Conservation (phyloP, 2,797 vertebrate species). For the Anguilla anguilla region DNA sequence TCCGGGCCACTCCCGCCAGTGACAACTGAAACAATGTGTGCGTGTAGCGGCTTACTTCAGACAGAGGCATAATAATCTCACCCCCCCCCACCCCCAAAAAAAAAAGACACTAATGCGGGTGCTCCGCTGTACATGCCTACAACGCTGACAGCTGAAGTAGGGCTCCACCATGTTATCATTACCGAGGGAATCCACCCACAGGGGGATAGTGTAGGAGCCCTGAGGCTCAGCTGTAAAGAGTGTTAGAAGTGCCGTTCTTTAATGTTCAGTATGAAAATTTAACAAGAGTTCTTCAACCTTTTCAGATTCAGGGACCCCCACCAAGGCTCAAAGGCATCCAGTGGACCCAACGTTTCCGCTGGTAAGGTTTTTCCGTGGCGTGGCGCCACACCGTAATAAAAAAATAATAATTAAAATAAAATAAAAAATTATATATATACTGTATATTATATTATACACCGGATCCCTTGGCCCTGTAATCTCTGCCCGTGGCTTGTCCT, state of each 20-base stretch:
- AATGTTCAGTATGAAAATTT: not conserved
- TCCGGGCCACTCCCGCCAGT: not conserved
- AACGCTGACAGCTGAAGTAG: not conserved
- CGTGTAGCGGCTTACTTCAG: not conserved
- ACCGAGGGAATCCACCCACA: not conserved
- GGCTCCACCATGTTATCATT: not conserved
- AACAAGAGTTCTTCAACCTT: too few species aligned
- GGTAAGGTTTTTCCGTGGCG: too few species aligned
- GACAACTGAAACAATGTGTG: not conserved
- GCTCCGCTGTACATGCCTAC: not conserved
- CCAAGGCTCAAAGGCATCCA: too few species aligned
- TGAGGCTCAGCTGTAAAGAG: not conserved
- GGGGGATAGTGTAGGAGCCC: not conserved
- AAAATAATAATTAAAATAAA: too few species aligned
- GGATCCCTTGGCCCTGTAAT: too few species aligned
- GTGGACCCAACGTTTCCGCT: too few species aligned
- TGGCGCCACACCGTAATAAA: too few species aligned
- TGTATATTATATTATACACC: too few species aligned
- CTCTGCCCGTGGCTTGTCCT: too few species aligned
- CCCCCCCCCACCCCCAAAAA: not conserved
- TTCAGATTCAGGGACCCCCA: too few species aligned
- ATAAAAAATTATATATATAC: too few species aligned
- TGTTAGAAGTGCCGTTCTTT: not conserved
- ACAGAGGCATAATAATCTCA: not conserved
- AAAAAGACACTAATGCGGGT: not conserved